phyloP scores from a whole-genome alignment of 2,888 invertebrate species.

The Eupithecia pulchellata region DNA sequence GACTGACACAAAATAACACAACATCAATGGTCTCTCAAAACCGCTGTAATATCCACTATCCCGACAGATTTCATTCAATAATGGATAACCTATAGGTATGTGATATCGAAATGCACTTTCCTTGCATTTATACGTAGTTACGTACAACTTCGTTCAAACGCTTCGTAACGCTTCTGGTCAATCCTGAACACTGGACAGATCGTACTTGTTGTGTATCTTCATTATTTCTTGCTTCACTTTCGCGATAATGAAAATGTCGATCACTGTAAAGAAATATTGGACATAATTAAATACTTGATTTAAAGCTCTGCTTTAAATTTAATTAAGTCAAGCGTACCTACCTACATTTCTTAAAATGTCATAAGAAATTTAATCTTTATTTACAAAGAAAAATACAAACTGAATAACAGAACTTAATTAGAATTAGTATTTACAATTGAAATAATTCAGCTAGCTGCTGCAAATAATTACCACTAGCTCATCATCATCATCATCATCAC shows the following conservation, averaged over 20 bases:
- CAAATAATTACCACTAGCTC: too few relatives aligned
- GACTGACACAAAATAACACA: not conserved
- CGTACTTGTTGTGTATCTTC: conserved; percentile 34
- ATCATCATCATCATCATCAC: too few relatives aligned
- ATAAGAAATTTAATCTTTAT: too few relatives aligned
- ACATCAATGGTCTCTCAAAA: not conserved
- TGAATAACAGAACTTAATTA: too few relatives aligned
- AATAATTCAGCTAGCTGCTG: too few relatives aligned
- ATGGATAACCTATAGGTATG: too few relatives aligned
- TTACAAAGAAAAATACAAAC: too few relatives aligned
- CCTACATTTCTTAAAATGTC: too few relatives aligned
- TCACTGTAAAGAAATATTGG: conserved; percentile 21
- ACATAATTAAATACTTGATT: not conserved
- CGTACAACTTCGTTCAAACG: not conserved
- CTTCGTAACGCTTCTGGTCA: not conserved
- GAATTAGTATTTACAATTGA: too few relatives aligned
- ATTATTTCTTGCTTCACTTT: conserved; percentile 30
- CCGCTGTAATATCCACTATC: not conserved
- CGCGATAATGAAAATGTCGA: conserved; percentile 28
- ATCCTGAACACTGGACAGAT: conserved; percentile 27
- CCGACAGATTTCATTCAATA: not conserved
- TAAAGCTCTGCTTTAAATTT: not conserved
- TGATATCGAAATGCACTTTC: not conserved
- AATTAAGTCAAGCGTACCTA: too few relatives aligned
- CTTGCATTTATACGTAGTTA: not conserved